Evolutionary conservation across 2,113 vertebrate genomes (phyloP).

Genomic region (Puma concolor): DNA sequence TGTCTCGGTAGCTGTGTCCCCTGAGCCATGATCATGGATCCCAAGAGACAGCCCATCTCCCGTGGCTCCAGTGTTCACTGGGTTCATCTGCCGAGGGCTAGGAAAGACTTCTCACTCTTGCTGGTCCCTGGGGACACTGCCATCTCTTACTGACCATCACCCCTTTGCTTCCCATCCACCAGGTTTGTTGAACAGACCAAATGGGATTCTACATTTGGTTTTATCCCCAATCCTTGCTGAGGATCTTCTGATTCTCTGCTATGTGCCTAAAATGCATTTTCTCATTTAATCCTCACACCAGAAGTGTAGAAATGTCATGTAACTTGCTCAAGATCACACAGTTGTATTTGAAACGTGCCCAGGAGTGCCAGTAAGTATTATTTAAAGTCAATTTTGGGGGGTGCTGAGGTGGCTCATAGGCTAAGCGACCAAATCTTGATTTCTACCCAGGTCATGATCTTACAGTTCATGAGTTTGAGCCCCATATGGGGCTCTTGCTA

Average conservation of each 20-base stretch:
- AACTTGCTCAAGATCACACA: not conserved
- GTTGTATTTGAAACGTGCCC: not conserved
- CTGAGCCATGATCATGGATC: not conserved
- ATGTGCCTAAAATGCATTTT: not conserved
- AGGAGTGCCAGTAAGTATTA: not conserved
- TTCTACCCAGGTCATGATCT: too few species aligned
- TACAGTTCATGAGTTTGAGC: too few species aligned
- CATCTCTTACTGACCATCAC: not conserved
- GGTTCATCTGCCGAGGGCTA: not conserved
- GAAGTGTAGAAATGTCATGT: not conserved
- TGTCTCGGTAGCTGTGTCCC: not conserved
- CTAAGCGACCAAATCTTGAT: too few species aligned
- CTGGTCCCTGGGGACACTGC: not conserved
- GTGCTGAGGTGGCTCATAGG: too few species aligned
- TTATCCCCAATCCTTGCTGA: not conserved
- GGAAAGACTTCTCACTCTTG: not conserved
- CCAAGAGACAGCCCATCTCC: not conserved
- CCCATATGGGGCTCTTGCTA: too few species aligned
- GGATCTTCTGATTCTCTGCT: not conserved
- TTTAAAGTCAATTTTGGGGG: not conserved
- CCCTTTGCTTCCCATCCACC: not conserved
- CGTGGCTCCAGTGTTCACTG: fast-evolving
- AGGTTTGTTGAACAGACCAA: not conserved
- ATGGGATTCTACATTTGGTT: not conserved
- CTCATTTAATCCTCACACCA: not conserved